phyloP scores from a whole-genome alignment of 30 jellyfish, hydroid and myxozoan species.

The Phacellophora camtschatica region DNA sequence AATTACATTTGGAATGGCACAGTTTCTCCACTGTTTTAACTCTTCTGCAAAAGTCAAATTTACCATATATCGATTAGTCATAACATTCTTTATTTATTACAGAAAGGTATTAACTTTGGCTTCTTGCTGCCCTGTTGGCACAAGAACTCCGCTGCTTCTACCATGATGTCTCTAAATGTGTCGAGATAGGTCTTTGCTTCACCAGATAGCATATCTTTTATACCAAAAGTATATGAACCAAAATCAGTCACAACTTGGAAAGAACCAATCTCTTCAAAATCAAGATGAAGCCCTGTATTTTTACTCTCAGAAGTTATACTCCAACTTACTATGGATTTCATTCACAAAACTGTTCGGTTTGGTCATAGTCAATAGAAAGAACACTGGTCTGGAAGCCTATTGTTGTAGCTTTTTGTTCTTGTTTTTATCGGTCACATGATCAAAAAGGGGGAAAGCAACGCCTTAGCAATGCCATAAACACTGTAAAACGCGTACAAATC shows the following conservation, averaged over 20 bases:
- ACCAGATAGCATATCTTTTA: not conserved
- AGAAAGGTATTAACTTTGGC: not conserved
- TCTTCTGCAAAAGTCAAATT: not conserved
- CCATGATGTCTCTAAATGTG: not conserved
- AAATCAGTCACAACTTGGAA: constrained; percentile 8
- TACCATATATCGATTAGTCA: constrained; percentile 1
- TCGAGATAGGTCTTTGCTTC: not conserved
- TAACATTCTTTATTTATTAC: not conserved
- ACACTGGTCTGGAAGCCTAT: too few relatives aligned
- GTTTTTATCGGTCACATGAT: too few relatives aligned
- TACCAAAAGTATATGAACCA: constrained; percentile 29
- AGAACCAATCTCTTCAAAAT: constrained; percentile 11
- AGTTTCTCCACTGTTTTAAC: constrained; percentile 8
- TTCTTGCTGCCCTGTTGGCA: not conserved
- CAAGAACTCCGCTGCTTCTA: constrained; percentile 13
- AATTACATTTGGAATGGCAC: not conserved
- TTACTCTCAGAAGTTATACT: not conserved
- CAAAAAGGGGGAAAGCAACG: too few relatives aligned
- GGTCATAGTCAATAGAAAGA: too few relatives aligned
- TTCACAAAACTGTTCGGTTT: too few relatives aligned
- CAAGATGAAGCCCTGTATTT: constrained; percentile 9
- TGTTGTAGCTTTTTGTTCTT: too few relatives aligned
- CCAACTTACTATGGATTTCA: too few relatives aligned
- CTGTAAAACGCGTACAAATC: too few relatives aligned
- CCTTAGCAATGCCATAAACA: too few relatives aligned